A percentile compares a stretch with the other conserved stretches of the same genome.
Evolutionary conservation across 2,888 invertebrate genomes (phyloP).

Genomic region (Drosophila stalkeri): DNA sequence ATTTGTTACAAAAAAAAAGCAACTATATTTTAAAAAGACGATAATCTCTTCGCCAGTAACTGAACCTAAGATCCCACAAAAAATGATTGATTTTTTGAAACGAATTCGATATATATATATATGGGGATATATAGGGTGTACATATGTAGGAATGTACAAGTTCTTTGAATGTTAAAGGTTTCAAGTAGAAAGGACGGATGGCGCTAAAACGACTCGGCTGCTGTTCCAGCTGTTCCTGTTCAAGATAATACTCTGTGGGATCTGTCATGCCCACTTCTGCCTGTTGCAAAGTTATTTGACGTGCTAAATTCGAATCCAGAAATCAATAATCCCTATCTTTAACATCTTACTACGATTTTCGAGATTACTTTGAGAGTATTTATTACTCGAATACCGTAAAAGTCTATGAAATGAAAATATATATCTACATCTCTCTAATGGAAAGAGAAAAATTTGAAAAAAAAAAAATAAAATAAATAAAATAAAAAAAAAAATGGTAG

Average conservation of each 20-base stretch:
- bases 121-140: too few relatives aligned
- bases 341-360: background rate
- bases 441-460: too few relatives aligned
- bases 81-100: too few relatives aligned
- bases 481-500: too few relatives aligned
- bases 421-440: background rate
- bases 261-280: background rate
- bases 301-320: background rate
- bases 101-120: too few relatives aligned
- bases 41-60: too few relatives aligned
- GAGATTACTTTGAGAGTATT: background rate
- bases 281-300: background rate
- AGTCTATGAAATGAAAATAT: background rate
- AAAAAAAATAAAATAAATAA: too few relatives aligned
- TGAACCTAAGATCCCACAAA: too few relatives aligned
- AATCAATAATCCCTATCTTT: background rate
- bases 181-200: background rate
- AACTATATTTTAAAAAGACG: too few relatives aligned
- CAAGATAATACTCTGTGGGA: background rate
- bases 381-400: background rate
- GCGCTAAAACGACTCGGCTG: background rate
- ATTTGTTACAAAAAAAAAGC: too few relatives aligned
- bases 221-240: background rate
- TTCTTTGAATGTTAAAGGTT: too few relatives aligned
- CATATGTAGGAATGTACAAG: too few relatives aligned